Conservation (phyloP, 2,888 invertebrate species). For the Rhopalosiphum nymphaeae region DNA sequence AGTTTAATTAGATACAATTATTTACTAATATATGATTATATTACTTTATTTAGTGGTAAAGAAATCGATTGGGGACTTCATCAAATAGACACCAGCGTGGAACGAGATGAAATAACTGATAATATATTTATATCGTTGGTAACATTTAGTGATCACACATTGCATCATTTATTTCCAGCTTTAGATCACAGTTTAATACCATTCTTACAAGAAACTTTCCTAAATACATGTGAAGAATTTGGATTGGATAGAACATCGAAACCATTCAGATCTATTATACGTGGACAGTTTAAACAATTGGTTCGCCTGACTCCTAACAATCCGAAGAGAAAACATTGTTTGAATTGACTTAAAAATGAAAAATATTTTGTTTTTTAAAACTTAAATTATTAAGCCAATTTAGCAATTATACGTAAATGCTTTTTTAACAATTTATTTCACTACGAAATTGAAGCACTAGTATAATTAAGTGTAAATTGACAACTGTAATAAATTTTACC, state of each 20-base stretch:
- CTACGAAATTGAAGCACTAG: not conserved
- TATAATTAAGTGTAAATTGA: not conserved
- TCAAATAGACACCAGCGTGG: constrained; percentile 82
- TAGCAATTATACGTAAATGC: not conserved
- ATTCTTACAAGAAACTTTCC: constrained; percentile 76
- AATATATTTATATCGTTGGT: constrained; percentile 78
- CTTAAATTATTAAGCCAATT: not conserved
- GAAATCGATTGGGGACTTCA: constrained; percentile 82
- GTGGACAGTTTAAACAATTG: constrained; percentile 79
- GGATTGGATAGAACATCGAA: constrained; percentile 72
- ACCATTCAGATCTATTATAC: constrained; percentile 75
- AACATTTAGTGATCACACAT: constrained; percentile 82
- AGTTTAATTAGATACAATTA: not conserved
- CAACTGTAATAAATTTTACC: not conserved
- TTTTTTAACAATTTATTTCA: not conserved
- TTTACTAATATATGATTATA: not conserved
- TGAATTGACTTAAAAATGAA: not conserved
- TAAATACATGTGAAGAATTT: constrained; percentile 78
- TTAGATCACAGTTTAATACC: constrained; percentile 82
- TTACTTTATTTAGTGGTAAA: constrained; percentile 66
- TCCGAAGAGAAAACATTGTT: not conserved
- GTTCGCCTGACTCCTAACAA: constrained; percentile 71
- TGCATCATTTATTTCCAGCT: constrained; percentile 87
- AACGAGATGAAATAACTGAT: constrained; percentile 78
- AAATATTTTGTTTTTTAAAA: not conserved